A percentile compares a stretch with the other conserved stretches of the same genome.
Evolutionary conservation across 2,113 vertebrate species (phyloP).

Genomic region (Camelus dromedarius): DNA sequence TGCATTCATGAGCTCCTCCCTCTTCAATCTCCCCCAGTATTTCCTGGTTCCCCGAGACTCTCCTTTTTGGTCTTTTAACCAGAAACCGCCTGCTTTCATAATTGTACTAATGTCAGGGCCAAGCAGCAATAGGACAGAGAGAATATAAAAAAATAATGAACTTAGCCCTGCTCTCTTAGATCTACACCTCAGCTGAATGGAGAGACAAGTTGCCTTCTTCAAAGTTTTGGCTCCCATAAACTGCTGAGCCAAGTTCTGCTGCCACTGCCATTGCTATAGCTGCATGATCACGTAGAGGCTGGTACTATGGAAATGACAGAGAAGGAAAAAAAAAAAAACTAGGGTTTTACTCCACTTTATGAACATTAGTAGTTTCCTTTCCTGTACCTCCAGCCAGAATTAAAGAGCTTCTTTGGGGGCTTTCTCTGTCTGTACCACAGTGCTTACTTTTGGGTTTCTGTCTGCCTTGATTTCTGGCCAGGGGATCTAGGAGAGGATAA

Average conservation of each 20-base stretch:
- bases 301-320: not conserved
- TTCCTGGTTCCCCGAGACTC: not conserved
- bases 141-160: not conserved
- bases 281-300: not conserved
- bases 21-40: not conserved
- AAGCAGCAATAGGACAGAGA: not conserved
- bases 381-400: not conserved
- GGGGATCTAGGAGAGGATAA: not conserved
- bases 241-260: not conserved
- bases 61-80: not conserved
- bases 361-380: not conserved
- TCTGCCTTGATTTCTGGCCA: constrained; percentile 39
- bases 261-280: not conserved
- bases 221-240: not conserved
- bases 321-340: not conserved
- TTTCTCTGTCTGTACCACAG: not conserved
- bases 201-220: not conserved
- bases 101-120: not conserved
- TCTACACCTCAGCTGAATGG: not conserved
- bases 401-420: not conserved
- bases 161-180: not conserved
- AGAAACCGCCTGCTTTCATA: not conserved
- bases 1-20: not conserved
- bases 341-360: not conserved
- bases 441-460: not conserved